Base-by-base conservation (phyloP, 2,113 vertebrate species). In the Nematolebias whitei region DNA sequence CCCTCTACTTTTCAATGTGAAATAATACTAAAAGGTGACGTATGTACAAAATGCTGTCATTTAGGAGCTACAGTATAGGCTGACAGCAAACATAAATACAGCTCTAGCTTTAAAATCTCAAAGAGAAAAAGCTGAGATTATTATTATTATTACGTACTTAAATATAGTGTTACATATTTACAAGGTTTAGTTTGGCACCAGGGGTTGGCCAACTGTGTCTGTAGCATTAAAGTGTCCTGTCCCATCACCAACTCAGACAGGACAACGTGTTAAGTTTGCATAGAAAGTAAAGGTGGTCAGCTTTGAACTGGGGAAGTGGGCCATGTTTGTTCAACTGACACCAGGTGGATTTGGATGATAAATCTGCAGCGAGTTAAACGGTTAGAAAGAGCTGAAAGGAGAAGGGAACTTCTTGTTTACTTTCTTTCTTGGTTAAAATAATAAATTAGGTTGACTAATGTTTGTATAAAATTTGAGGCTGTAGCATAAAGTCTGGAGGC, bases 1-100 rank as follows among this genome's bases (percentile, higher is more conserved):
- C 93, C 93, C 89, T 95, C 89, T 83, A 95, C 93, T 96, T 96
- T 98, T 98, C 95, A 97, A 96, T 96, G 95, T 98, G 96, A 98
- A 98, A 98, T 95, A 98, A 95, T 97, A 96, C 91, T 96, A 94
- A 90, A 93, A 94, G 92, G 95, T 95, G 94, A 95, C 89, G 90
- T 97, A 95, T 97, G 91, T 96, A 97, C 94, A 97, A 73, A 94
- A 93, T 90, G 92, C 90, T 94, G 94, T 95, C 93, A 94, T 91
- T 35, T 92, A 92, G 90, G 93, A 89, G 89, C 90, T 91, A 92
- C 88, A 64, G 76, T 89, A 91, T 84, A 88, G 89, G 87, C 84
- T 84, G 89, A 92, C 91, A 95, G 94, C 93, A 88, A 91, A 86
- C 93, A 97, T 96, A 97, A 95, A 96, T 92, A 93, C 89, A 91